Evolutionary conservation across 35 echinoderm and acorn worm genomes (phyloP), one percentile per base, ranked within the genome.

Genomic region (Acanthaster planci): DNA sequence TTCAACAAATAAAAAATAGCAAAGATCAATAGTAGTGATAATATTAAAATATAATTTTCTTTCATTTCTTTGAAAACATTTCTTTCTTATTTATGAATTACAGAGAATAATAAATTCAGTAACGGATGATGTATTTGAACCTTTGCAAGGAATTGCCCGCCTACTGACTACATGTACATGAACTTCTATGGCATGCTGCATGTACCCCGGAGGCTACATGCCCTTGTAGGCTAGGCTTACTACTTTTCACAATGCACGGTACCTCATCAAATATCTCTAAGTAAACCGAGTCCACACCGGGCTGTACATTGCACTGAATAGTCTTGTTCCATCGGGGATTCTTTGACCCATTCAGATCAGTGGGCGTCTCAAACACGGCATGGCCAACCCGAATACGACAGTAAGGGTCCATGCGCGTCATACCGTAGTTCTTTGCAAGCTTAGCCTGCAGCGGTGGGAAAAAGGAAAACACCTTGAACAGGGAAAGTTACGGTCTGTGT

Each of bases 241-340:
- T 47, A 47, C 42, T 12, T 12, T 4, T 12, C 42, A n/a, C n/a
- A 6, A 6, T 47, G 42, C 42, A 6, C 4, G 85, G 68, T 75
- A 99, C 96, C 80, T 99, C 96, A 89, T 99, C 96, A 87, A 99
- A 99, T 40, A 99, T 83, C 86, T 99, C 96, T 80, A 99, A 60
- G 83, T 99, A 89, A 36, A 99, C 82, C 0, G 96, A 77, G 64
- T 99, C 92, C 0, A 99, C 92, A 2, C 96, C 96, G 29, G 89
- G 92, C 40, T 76, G 84, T 21, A 99, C 39, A 50, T 94, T 94
- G 77, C 96, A 99, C 89, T 99, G 96, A 51, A 99, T 99, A 10
- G 92, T 93, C 56, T 99, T 99, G 75, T 99, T 99, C 96, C 96
- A 99, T 26, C 96, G 85, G 54, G 96, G 96, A 15, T 94, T 99